Conservation (phyloP, 1,140 invertebrate genomes). For the Belonocnema kinseyi region DNA sequence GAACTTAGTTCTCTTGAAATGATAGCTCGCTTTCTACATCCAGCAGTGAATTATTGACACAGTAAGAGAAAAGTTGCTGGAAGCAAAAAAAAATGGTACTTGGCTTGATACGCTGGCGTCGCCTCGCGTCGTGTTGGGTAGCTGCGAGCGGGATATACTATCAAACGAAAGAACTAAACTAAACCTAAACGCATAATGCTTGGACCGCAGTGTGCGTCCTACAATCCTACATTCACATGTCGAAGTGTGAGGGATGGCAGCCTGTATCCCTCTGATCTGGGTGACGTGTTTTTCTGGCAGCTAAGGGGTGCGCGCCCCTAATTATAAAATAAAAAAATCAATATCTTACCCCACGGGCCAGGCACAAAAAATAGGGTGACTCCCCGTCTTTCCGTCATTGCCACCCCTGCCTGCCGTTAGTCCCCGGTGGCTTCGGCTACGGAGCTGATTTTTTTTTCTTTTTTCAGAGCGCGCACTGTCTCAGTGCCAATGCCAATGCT, state of each 20-base stretch:
- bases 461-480: conserved; percentile 35
- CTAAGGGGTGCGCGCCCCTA: conserved; percentile 72
- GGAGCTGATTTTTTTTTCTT: conserved; percentile 62
- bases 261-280: conserved; percentile 52
- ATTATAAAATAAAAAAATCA: conserved; percentile 78
- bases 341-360: conserved; percentile 72
- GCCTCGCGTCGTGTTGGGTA: neutral
- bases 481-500: conserved; percentile 35
- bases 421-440: conserved; percentile 56
- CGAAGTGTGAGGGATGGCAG: conserved; percentile 45
- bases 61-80: neutral
- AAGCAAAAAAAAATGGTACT: neutral
- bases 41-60: no score
- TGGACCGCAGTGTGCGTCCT: conserved; percentile 38
- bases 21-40: no score
- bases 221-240: conserved; percentile 47
- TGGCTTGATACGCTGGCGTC: neutral
- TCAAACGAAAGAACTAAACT: neutral
- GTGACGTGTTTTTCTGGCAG: conserved; percentile 73
- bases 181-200: conserved; percentile 5
- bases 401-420: conserved; percentile 59
- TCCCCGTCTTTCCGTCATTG: conserved; percentile 66
- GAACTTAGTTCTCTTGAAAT: no score
- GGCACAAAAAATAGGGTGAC: conserved; percentile 73
- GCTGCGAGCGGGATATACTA: neutral